Percentiles rank a stretch among this genome's conserved stretches.
Conservation (phyloP, 2,888 invertebrate genomes). For the Pristionchus arcanus region DNA sequence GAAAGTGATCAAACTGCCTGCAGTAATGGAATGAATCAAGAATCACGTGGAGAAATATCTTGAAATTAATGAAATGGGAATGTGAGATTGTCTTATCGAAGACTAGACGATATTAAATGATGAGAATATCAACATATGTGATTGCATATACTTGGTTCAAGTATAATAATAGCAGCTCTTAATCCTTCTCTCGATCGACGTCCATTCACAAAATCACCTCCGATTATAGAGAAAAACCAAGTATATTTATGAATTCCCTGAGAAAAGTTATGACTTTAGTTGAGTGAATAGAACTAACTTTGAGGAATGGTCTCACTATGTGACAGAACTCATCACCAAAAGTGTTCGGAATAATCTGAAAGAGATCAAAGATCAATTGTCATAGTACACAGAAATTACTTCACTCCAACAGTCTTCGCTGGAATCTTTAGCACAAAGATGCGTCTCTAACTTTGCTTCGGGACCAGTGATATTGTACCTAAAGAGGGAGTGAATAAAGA, state of each 20-base stretch:
- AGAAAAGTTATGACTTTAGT: neutral
- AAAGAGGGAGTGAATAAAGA: slow-evolving; percentile 25
- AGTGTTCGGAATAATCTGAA: slow-evolving; percentile 58
- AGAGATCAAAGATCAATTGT: slow-evolving; percentile 37
- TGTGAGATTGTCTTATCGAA: neutral
- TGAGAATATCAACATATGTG: slow-evolving; percentile 62
- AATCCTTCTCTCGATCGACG: slow-evolving; percentile 37
- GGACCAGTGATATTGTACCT: slow-evolving; percentile 73
- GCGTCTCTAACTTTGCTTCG: slow-evolving; percentile 70
- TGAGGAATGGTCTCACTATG: slow-evolving; percentile 68
- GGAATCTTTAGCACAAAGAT: slow-evolving; percentile 71
- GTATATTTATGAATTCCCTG: slow-evolving; percentile 51
- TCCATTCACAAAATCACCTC: slow-evolving; percentile 32
- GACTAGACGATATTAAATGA: neutral
- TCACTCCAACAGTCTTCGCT: slow-evolving; percentile 67
- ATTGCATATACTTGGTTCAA: slow-evolving; percentile 66
- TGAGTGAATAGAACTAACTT: slow-evolving; percentile 16
- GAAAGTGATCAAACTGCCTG: too few species aligned
- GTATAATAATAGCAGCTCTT: slow-evolving; percentile 61
- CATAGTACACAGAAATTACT: neutral
- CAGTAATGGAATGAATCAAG: too few species aligned
- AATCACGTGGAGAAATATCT: too few species aligned
- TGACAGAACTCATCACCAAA: slow-evolving; percentile 71
- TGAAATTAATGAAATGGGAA: neutral
- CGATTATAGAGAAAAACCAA: slow-evolving; percentile 46